Evolutionary conservation across 2,113 vertebrate species (phyloP), one percentile per base, ranked within the genome.

Genomic region (Nestor notabilis): DNA sequence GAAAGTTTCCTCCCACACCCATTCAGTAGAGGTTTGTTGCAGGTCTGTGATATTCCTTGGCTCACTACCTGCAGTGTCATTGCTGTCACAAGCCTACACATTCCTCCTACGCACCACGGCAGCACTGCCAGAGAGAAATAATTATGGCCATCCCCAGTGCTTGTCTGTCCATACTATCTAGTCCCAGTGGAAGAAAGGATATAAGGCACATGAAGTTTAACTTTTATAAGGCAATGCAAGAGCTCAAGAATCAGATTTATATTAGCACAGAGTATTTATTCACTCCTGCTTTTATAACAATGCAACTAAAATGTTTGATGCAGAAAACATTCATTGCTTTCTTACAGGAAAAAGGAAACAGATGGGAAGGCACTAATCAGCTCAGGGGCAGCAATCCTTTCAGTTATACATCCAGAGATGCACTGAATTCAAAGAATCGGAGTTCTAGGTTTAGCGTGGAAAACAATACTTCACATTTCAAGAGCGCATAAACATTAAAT

Each of bases 1-100:
- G 28, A 95, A 89, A 81, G 15, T n/a, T 94, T 92, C 75, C 78
- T 94, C 78, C 66, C 87, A 64, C 63, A 60, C 56, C 58, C 87
- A 93, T 93, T 93, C 66, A 88, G 47, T 28, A 68, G 49, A n/a
- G 37, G 25, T 4, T 82, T 71, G 43, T 41, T 83, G 63, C 63
- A 83, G 66, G 33, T 71, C 52, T 85, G 41, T 80, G 53, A 37
- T 33, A 29, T 83, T 83, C 56, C 52, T 56, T 60, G 78, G 82
- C 47, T 87, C 43, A 13, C 61, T 81, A 10, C 78, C 69, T 71
- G 71, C 66, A 76, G 13, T 28, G 27, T 41, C 80, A 63, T 18
- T 64, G 39, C 58, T 83, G 86, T 89, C n/a, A 68, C 37, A 61
- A 74, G 56, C 78, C 77, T 43, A 70, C 27, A 2, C 24, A 1